A percentile compares a stretch with the other conserved stretches of the same genome.
phyloP scores from a whole-genome alignment of 2,888 invertebrate species.

The Luffia ferchaultella region DNA sequence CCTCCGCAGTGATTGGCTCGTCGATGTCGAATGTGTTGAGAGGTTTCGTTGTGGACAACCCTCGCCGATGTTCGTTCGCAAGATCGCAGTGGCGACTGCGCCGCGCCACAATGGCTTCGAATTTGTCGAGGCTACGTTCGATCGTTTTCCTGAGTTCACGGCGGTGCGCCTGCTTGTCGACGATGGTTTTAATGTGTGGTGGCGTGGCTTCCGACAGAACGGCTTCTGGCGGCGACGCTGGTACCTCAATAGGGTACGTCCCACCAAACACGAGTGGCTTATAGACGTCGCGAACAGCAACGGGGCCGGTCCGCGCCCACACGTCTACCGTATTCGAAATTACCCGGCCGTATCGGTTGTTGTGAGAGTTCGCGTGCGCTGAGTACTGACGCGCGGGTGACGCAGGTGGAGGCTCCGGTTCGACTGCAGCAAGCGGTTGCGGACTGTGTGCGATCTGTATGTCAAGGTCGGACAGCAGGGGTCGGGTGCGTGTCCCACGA shows the following conservation, averaged over 20 bases:
- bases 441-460: conserved; percentile 26
- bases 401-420: conserved; percentile 30
- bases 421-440: conserved; percentile 18
- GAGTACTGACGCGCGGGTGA: conserved; percentile 39
- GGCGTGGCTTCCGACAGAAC: not conserved
- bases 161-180: conserved; percentile 23
- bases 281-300: conserved; percentile 63
- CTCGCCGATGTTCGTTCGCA: conserved; percentile 12
- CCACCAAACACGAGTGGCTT: conserved; percentile 83
- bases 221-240: conserved; percentile 35
- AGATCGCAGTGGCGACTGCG: conserved; percentile 18
- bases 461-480: conserved; percentile 29
- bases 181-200: conserved; percentile 8
- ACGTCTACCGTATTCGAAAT: conserved; percentile 71
- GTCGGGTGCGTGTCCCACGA: conserved; percentile 5
- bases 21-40: conserved; percentile 59
- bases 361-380: conserved; percentile 29
- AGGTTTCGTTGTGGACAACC: conserved; percentile 13
- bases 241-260: conserved; percentile 86
- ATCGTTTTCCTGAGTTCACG: conserved; percentile 24
- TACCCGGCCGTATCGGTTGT: conserved; percentile 23
- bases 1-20: conserved; percentile 34
- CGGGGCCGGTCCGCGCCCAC: conserved; percentile 60
- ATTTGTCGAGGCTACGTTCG: conserved; percentile 57
- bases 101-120: conserved; percentile 40